phyloP scores from a whole-genome alignment of 2,797 vertebrate genomes.

The Kryptopterus vitreolus region DNA sequence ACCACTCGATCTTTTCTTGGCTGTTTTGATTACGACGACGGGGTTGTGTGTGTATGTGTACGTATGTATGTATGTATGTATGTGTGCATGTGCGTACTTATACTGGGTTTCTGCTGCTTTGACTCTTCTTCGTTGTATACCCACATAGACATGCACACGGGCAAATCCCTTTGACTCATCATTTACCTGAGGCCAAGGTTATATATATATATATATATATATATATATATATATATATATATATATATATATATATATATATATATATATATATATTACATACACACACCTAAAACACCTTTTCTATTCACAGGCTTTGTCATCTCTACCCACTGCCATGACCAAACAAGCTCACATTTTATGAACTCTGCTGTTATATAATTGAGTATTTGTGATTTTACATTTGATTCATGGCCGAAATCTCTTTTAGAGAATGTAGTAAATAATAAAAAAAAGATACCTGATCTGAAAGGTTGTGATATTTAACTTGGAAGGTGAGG shows the following conservation, averaged over 20 bases:
- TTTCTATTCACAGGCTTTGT: slow-evolving; percentile 36
- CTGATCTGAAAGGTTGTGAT: too few relatives aligned
- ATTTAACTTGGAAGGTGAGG: neutral
- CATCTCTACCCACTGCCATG: slow-evolving; percentile 15
- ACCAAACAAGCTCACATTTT: neutral
- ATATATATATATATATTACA: too few relatives aligned
- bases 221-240: too few relatives aligned
- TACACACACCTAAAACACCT: neutral
- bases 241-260: too few relatives aligned
- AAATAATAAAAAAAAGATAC: slow-evolving; percentile 2
- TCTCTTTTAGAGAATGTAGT: neutral
- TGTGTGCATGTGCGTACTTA: too few relatives aligned
- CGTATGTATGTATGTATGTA: too few relatives aligned
- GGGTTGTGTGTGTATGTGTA: neutral
- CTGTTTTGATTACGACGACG: neutral
- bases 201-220: too few relatives aligned
- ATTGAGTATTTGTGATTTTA: neutral
- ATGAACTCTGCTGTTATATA: slow-evolving; percentile 1
- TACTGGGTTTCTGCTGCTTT: slow-evolving; percentile 1
- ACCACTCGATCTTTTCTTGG: neutral
- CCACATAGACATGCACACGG: neutral
- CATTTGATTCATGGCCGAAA: neutral
- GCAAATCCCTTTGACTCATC: slow-evolving; percentile 1
- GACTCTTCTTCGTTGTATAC: neutral
- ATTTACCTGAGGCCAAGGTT: neutral